Evolutionary conservation across 2,797 vertebrate species (phyloP), one percentile per base, ranked within the genome.

Genomic region (Chloroceryle amazona): DNA sequence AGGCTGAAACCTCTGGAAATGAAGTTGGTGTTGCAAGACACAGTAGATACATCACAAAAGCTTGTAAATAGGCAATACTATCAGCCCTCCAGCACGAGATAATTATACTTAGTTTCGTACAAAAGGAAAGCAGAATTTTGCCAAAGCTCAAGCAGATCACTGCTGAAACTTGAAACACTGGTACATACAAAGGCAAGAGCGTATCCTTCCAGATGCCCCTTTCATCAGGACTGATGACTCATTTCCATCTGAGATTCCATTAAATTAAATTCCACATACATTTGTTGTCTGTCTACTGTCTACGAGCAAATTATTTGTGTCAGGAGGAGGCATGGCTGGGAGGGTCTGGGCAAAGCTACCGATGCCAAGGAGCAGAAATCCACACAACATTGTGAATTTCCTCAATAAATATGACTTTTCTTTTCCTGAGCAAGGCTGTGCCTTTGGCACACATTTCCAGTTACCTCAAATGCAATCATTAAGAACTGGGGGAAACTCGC

Each of bases 271-370:
- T 75, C 89, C 73, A 54, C 0, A 28, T 67, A n/a, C 71, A 46
- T 85, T 89, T 96, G 92, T 42, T 86, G 55, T 46, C 90, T 85
- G 71, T 66, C 95, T 87, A 39, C 74, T 33, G n/a, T 8, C 83
- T 26, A 70, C 0, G 8, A 81, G 93, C 46, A 86, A 81, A 92
- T 94, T 33, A 47, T 5, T 39, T 60, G 58, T 86, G 96, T 57
- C 86, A 95, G 89, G 46, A 73, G 28, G 21, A 35, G n/a, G 15
- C n/a, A 41, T 13, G 22, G 61, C 13, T 76, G 58, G 35, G 31
- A 91, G 67, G 66, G 25, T 81, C 54, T 47, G 66, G 44, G 54
- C 42, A 81, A 60, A 58, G 83, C 66, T 37, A 23, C 15, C 29
- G 42, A 58, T 54, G 13, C 49, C 46, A 35, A 16, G 58, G 58